These are phyloP conservation scores for Gryon sp. DNA, from an alignment of 1,140 invertebrate genomes.

Conservation along the genomic window DNA sequence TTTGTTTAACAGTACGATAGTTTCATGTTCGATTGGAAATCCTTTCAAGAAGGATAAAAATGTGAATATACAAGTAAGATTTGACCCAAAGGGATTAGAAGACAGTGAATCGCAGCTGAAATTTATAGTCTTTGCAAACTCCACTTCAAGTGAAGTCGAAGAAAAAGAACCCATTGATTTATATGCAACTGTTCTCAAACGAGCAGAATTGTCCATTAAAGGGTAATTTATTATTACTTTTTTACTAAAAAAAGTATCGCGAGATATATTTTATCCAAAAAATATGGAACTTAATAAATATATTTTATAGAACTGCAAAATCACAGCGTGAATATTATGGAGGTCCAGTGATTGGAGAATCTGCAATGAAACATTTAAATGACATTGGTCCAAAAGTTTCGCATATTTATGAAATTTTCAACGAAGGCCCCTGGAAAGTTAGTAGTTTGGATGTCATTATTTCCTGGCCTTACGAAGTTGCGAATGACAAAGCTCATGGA, in stretches of 20 bases:
- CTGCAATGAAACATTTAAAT: conserved; percentile 88
- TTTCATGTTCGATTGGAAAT: conserved; percentile 92
- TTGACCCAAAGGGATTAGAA: conserved; percentile 87
- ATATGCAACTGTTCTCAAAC: conserved; percentile 86
- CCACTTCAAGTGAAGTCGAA: conserved; percentile 88
- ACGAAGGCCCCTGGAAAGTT: conserved; percentile 92
- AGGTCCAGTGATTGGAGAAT: conserved; percentile 89
- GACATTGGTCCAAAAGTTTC: conserved; percentile 91
- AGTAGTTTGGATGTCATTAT: conserved; percentile 88
- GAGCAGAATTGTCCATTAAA: conserved; percentile 89
- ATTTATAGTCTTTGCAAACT: conserved; percentile 90
- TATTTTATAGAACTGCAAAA: conserved; percentile 76
- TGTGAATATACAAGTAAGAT: conserved; percentile 85
- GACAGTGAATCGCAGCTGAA: conserved; percentile 85
- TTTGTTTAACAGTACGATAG: conserved; percentile 86
- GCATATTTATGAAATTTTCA: conserved; percentile 93
- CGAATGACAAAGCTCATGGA: conserved; percentile 86
- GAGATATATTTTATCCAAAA: background rate
- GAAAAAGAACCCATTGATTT: conserved; percentile 81
- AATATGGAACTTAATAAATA: conserved; percentile 16
- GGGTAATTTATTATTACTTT: conserved; percentile 83
- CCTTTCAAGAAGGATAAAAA: conserved; percentile 87
- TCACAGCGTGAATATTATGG: conserved; percentile 87
- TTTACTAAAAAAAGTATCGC: background rate
- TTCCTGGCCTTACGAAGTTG: conserved; percentile 93